Evolutionary conservation across 2,888 invertebrate genomes (phyloP).

Genomic region (Hermaeophaga mercurialis): DNA sequence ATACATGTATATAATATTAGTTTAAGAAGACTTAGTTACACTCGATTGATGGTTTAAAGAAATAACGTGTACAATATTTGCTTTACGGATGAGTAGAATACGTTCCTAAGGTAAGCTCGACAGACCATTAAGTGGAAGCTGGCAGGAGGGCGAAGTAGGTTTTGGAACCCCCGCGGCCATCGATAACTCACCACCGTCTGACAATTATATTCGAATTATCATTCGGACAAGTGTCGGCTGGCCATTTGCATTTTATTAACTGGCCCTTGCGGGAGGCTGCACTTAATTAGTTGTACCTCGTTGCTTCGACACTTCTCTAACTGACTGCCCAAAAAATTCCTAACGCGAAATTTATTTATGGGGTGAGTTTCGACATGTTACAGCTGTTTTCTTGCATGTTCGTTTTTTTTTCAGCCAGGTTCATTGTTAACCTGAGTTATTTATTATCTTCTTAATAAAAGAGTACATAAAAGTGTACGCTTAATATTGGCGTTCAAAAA

Average conservation of each 20-base stretch:
- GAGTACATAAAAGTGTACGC: too few species aligned
- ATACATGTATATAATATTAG: too few species aligned
- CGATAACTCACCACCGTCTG: constrained; percentile 55
- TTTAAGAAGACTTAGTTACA: not conserved
- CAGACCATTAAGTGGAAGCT: constrained; percentile 43
- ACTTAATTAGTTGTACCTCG: constrained; percentile 42
- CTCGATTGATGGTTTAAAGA: not conserved
- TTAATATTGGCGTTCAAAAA: too few species aligned
- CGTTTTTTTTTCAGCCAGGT: not conserved
- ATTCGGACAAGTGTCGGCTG: constrained; percentile 48
- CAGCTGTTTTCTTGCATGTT: constrained; percentile 7
- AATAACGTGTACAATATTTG: constrained; percentile 14
- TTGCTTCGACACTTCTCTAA: constrained; percentile 17
- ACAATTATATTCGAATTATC: constrained; percentile 54
- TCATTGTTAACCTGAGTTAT: constrained; percentile 10
- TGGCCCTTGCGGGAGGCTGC: constrained; percentile 38
- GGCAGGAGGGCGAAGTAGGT: constrained; percentile 42
- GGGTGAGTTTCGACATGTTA: constrained; percentile 6
- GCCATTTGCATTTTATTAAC: constrained; percentile 45
- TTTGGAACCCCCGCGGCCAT: constrained; percentile 49
- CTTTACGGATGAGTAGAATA: constrained; percentile 1
- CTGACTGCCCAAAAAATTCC: constrained; percentile 13
- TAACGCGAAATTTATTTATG: constrained; percentile 18
- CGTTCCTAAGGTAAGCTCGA: constrained; percentile 14
- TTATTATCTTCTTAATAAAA: constrained; percentile 6